Evolutionary conservation across 2,113 vertebrate species (phyloP).

Genomic region (Romanogobio albipinnatus): DNA sequence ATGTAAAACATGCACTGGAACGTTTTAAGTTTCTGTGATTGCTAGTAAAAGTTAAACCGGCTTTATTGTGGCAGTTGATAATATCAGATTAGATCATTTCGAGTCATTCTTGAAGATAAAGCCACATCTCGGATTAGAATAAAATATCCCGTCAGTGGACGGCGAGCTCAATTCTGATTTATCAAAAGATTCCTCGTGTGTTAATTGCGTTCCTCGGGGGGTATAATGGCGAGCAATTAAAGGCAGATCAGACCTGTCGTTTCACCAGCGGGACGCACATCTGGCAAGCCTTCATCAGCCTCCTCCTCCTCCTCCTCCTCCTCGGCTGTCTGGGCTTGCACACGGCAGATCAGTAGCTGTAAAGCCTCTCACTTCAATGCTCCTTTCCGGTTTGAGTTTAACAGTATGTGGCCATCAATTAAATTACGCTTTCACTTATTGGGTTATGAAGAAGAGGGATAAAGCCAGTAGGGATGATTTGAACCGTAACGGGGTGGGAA

Average conservation of each 20-base stretch:
- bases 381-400: constrained; percentile 22
- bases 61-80: background rate
- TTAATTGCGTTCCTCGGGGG: constrained; percentile 41
- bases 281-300: constrained; percentile 25
- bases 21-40: background rate
- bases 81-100: background rate
- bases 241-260: constrained; percentile 37
- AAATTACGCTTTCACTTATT: constrained; percentile 27
- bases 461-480: background rate
- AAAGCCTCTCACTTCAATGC: constrained; percentile 26
- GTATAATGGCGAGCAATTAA: constrained; percentile 47
- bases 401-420: constrained; percentile 50
- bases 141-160: background rate
- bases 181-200: constrained; percentile 35
- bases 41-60: background rate
- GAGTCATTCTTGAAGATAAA: background rate
- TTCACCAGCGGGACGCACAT: constrained; percentile 39
- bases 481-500: background rate
- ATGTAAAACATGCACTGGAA: background rate
- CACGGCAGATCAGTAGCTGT: constrained; percentile 8
- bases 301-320: constrained; percentile 42
- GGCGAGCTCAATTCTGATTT: background rate
- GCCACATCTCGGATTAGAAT: background rate
- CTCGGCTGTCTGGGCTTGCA: constrained; percentile 40
- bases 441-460: background rate